Evolutionary conservation across 2,113 vertebrate species (phyloP), one percentile per base, ranked within the genome.

Genomic region (Neolamprologus falcicula): DNA sequence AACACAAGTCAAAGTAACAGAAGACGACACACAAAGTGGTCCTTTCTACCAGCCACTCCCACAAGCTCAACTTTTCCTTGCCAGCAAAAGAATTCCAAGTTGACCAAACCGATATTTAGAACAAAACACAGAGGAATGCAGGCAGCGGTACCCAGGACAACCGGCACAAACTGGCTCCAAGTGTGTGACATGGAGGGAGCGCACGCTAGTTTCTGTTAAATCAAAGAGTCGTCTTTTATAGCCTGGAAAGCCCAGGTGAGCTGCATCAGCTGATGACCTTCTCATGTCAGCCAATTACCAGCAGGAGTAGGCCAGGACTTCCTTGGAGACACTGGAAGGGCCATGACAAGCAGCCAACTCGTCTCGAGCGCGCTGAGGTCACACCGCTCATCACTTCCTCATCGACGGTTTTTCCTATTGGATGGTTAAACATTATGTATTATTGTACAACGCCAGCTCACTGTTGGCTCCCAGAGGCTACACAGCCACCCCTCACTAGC

Each of bases 331-430:
- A 28, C 14, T 73, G 12, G 37, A 42, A 42, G 37, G 37, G 37
- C 2, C 37, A 16, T 7, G 42, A 76, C 71, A 47, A 17, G 73
- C 78, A 8, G 4, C 14, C 55, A 31, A 66, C 40, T 66, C 21
- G 52, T 83, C 71, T 33, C 3, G 17, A 28, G 63, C 26, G 78
- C 1, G 4, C 7, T 82, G 83, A 87, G 87, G 57, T 92, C 93
- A 88, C 76, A 57, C 21, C 2, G 63, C 33, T 61, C 37, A 87
- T 86, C 37, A 53, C 54, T 89, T 87, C 85, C 78, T 14, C 31
- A 42, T 6, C 14, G 1, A 5, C 61, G 1, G 8, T 53, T 52
- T 14, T 63, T n/a, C 88, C 3, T 9, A 16, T 47, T 84, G 87
- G 68, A 19, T 2, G 6, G 24, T 47, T 76, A 8, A 26, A 73